Evolutionary conservation across 2,797 vertebrate genomes (phyloP), one percentile per base, ranked within the genome.

Genomic region (Argya squamiceps): DNA sequence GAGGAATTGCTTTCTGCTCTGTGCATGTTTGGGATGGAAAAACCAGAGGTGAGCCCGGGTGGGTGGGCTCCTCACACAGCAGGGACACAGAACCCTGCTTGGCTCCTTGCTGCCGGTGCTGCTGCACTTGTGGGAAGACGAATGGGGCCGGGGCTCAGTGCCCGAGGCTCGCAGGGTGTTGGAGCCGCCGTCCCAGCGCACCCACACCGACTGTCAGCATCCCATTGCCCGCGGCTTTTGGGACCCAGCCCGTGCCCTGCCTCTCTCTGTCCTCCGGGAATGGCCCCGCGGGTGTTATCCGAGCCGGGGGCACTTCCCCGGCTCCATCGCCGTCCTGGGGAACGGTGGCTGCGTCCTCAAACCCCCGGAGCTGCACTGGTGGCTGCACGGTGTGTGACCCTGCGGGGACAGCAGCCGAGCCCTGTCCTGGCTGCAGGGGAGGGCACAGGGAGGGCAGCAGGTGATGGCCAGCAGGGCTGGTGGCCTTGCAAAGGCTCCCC

Each of bases 181-280:
- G 32, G 41, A 74, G 62, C 37, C 15, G 21, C 53, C 10, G 13
- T 69, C 22, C 21, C 68, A 12, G 20, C 1, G 4, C 46, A 9
- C 37, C 76, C 1, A 1, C 1, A 1, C 12, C 0, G 0, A 10
- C n/a, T 0, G 1, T 60, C 73, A 70, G 44, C 49, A 62, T 27
- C 53, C 50, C 1, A 0, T 4, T 3, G 12, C 36, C 37, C 0
- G 0, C 9, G 6, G 47, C 8, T 55, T 52, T 37, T 9, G 50
- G 50, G 69, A 53, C 70, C 59, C 71, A 68, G 44, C 43, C 36
- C 15, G 36, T 34, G 32, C 71, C 1, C 70, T 64, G 75, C 30
- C 59, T 44, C 0, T 1, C 67, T 41, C 24, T 13, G 1, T 4
- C 10, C 36, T 24, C 5, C 26, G 4, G 56, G 50, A 67, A 1